Evolutionary conservation across 2,113 vertebrate genomes (phyloP).

Genomic region (Mola mola): DNA sequence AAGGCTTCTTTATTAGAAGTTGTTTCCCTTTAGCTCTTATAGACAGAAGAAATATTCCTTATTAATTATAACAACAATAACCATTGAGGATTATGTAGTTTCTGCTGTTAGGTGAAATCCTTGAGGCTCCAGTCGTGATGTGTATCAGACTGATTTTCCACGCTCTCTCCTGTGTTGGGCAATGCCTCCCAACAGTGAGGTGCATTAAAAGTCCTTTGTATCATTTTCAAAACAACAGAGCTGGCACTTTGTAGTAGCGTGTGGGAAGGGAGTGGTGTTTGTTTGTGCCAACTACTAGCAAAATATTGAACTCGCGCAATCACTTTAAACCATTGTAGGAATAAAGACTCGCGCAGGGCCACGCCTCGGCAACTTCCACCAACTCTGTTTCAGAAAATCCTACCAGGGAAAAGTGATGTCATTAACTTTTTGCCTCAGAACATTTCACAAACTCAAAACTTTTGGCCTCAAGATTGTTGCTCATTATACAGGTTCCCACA

Average conservation of each 20-base stretch:
- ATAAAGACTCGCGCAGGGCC: no score
- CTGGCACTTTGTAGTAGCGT: slow-evolving; percentile 7
- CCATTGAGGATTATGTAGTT: neutral
- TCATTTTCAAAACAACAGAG: slow-evolving; percentile 30
- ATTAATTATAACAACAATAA: no score
- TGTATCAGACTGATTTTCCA: neutral
- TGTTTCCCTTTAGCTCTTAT: no score
- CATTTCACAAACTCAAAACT: slow-evolving; percentile 35
- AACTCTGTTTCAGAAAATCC: no score
- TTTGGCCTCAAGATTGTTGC: slow-evolving; percentile 20
- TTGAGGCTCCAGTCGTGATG: neutral
- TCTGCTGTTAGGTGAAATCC: slow-evolving; percentile 12
- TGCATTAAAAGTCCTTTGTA: slow-evolving; percentile 49
- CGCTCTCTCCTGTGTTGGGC: neutral
- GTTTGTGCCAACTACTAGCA: slow-evolving; percentile 21
- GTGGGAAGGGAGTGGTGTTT: slow-evolving; percentile 12
- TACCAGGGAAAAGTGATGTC: slow-evolving; percentile 37
- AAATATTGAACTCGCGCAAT: slow-evolving; percentile 15
- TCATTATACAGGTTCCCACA: slow-evolving; percentile 44
- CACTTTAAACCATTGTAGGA: neutral
- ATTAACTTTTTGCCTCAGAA: slow-evolving; percentile 35
- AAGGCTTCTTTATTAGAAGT: no score
- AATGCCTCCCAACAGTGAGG: slow-evolving; percentile 21
- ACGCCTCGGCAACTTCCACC: no score
- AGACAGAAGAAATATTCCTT: no score